phyloP scores from a whole-genome alignment of 2,888 invertebrate species.

The Eilema caniola region DNA sequence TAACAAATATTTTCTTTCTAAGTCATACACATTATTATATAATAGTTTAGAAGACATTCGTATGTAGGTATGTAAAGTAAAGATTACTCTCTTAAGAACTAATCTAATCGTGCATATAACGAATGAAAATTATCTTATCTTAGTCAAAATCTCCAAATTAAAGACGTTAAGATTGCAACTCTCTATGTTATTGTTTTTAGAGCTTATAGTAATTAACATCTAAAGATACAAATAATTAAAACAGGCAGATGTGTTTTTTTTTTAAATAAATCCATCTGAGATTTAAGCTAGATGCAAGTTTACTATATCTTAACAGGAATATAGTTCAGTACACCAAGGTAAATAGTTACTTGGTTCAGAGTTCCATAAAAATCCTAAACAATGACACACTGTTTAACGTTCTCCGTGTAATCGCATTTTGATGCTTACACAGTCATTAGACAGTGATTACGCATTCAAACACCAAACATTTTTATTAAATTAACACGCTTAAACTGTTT shows the following conservation, averaged over 20 bases:
- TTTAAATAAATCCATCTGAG: no score
- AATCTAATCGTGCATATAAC: not conserved
- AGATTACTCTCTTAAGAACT: not conserved
- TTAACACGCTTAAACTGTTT: constrained; percentile 32
- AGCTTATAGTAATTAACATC: not conserved
- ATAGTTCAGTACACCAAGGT: not conserved
- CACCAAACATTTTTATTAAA: constrained; percentile 36
- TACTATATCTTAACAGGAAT: not conserved
- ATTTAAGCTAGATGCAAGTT: no score
- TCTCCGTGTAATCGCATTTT: constrained; percentile 18
- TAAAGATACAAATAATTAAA: not conserved
- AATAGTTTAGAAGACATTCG: not conserved
- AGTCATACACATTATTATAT: no score
- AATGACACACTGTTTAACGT: constrained; percentile 14
- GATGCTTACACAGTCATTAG: constrained; percentile 31
- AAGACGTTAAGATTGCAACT: not conserved
- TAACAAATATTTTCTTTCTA: not conserved
- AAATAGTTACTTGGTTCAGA: not conserved
- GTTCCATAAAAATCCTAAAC: constrained; percentile 13
- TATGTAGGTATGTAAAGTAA: not conserved
- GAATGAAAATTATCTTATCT: not conserved
- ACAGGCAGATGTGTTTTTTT: no score
- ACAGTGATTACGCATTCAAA: constrained; percentile 32
- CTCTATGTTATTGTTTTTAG: no score
- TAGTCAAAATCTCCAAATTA: not conserved